Evolutionary conservation across 2,797 vertebrate genomes (phyloP).

Genomic region (Phalloptychus januarius): DNA sequence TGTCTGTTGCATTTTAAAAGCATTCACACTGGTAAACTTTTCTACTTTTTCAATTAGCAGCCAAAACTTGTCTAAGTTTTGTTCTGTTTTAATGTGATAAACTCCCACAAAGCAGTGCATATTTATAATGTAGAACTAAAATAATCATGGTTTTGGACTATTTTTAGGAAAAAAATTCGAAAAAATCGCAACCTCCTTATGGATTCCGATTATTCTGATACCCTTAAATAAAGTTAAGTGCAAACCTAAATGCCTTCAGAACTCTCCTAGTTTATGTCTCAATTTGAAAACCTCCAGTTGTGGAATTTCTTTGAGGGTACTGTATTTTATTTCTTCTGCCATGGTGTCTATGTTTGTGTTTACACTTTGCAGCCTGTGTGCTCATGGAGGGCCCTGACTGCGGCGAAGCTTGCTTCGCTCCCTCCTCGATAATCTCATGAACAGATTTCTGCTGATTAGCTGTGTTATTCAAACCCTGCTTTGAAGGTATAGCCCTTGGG

Average conservation of each 20-base stretch:
- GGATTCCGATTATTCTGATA: neutral
- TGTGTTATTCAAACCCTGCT: conserved; percentile 76
- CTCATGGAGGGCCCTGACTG: conserved; percentile 50
- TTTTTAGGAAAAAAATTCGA: neutral
- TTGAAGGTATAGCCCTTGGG: conserved; percentile 75
- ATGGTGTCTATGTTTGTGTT: conserved; percentile 69
- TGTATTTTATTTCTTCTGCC: conserved; percentile 33
- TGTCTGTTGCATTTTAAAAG: neutral
- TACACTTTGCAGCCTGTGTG: conserved; percentile 50
- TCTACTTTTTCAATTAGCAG: neutral
- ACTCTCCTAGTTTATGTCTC: neutral
- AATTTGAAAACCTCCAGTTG: neutral
- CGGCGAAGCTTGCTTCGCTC: conserved; percentile 32
- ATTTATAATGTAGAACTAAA: neutral
- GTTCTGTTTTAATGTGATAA: neutral
- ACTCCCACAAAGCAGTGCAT: neutral
- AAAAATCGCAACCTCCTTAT: neutral
- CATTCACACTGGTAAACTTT: neutral
- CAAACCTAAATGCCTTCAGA: neutral
- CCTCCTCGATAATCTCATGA: conserved; percentile 69
- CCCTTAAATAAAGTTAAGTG: neutral
- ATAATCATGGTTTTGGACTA: neutral
- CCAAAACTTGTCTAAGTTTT: neutral
- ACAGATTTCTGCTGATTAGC: conserved; percentile 81
- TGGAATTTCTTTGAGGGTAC: neutral